Percentiles rank a stretch among this genome's conserved stretches.
Evolutionary conservation across 2,888 invertebrate genomes (phyloP).

Genomic region (Oligia fasciuncula): DNA sequence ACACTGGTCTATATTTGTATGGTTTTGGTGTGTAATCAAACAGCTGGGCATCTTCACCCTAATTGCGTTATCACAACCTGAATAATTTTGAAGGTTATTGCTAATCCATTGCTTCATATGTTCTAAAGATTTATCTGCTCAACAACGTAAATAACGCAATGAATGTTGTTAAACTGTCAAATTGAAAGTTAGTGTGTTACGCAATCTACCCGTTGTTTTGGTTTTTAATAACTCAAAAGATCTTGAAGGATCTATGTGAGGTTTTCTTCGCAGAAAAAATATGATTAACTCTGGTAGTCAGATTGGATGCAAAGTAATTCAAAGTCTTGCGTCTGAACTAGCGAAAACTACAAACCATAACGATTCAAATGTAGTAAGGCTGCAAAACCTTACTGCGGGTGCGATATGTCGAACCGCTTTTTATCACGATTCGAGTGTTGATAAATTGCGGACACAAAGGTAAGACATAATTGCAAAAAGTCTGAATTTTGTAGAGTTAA

Average conservation of each 20-base stretch:
- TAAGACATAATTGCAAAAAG: not conserved
- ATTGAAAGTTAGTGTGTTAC: no score
- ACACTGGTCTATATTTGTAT: not conserved
- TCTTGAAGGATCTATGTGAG: not conserved
- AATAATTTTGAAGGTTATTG: not conserved
- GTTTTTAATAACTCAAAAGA: not conserved
- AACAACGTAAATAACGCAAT: no score
- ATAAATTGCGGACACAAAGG: not conserved
- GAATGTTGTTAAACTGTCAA: no score
- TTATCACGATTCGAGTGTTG: constrained; percentile 2
- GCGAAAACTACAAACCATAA: constrained; percentile 16
- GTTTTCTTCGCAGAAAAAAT: not conserved
- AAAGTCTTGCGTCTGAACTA: not conserved
- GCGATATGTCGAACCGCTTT: constrained; percentile 3
- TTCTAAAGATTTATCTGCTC: no score
- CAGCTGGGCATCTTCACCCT: not conserved
- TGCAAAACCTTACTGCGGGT: not conserved
- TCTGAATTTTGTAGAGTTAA: not conserved
- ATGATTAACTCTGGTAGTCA: not conserved
- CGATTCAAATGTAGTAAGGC: not conserved
- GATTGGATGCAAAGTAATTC: not conserved
- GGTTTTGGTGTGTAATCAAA: not conserved
- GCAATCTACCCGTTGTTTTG: not conserved
- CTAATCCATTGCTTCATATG: not conserved
- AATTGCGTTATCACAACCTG: not conserved